These are phyloP conservation scores for Silurus aristotelis DNA, from an alignment of 2,797 vertebrate genomes.

Conservation along the genomic window DNA sequence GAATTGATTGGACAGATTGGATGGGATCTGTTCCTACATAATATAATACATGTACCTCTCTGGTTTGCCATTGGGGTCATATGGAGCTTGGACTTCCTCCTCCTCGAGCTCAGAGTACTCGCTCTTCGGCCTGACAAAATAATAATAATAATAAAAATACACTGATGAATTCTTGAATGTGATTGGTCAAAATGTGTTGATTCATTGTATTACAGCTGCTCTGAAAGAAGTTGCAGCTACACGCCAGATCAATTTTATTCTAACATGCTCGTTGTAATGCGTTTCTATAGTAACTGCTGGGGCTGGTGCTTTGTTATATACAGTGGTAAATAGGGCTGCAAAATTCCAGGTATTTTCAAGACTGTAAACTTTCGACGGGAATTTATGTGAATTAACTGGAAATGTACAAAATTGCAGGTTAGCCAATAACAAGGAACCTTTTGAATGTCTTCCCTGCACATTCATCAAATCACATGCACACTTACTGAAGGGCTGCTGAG, in stretches of 20 bases:
- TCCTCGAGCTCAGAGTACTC: conserved; percentile 98
- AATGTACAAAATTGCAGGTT: too few species aligned
- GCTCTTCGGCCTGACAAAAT: conserved; percentile 91
- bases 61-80: conserved; percentile 93
- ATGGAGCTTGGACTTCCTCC: conserved; percentile 91
- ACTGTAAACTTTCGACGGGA: too few species aligned
- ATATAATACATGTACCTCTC: conserved; percentile 78
- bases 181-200: background rate
- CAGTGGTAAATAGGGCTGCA: too few species aligned
- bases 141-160: too few species aligned
- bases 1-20: too few species aligned
- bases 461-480: too few species aligned
- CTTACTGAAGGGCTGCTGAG: too few species aligned
- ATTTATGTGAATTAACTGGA: too few species aligned
- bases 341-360: too few species aligned
- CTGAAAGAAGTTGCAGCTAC: background rate
- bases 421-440: too few species aligned
- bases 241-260: background rate
- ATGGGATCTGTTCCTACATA: background rate
- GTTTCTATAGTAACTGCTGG: background rate
- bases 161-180: background rate
- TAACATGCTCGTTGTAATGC: background rate
- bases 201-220: background rate
- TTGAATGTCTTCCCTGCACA: too few species aligned
- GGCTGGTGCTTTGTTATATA: background rate